Percentiles rank a stretch among this genome's conserved stretches.
Evolutionary conservation across 1,140 invertebrate species (phyloP).

Genomic region (Hetaerina americana): DNA sequence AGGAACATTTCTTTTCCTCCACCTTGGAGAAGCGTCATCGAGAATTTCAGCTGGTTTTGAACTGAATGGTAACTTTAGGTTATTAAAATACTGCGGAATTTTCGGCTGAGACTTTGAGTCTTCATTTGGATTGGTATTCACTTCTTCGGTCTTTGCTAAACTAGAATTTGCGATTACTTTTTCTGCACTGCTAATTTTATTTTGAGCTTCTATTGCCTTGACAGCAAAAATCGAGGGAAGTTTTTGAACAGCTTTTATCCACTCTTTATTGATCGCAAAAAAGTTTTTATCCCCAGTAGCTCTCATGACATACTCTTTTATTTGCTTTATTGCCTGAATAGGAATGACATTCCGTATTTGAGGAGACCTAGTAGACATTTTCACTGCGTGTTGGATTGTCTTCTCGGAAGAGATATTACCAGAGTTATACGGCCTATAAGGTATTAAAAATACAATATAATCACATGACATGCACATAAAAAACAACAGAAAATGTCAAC

Average conservation of each 20-base stretch:
- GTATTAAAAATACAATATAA: background rate
- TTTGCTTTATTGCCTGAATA: background rate
- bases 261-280: background rate
- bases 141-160: background rate
- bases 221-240: background rate
- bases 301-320: background rate
- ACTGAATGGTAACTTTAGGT: background rate
- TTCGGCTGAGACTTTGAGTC: background rate
- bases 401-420: background rate
- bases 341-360: background rate
- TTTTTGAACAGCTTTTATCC: background rate
- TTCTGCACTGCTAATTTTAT: background rate
- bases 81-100: background rate
- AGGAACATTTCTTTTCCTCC: background rate
- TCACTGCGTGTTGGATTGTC: background rate
- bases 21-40: background rate
- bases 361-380: background rate
- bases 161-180: background rate
- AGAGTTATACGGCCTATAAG: background rate
- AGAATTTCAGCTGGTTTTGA: background rate
- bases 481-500: background rate
- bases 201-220: background rate
- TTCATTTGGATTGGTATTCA: background rate
- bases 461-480: background rate
- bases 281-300: background rate